A percentile compares a stretch with the other conserved stretches of the same genome.
Conservation (phyloP, 2,888 invertebrate species). For the Ophion costatus region DNA sequence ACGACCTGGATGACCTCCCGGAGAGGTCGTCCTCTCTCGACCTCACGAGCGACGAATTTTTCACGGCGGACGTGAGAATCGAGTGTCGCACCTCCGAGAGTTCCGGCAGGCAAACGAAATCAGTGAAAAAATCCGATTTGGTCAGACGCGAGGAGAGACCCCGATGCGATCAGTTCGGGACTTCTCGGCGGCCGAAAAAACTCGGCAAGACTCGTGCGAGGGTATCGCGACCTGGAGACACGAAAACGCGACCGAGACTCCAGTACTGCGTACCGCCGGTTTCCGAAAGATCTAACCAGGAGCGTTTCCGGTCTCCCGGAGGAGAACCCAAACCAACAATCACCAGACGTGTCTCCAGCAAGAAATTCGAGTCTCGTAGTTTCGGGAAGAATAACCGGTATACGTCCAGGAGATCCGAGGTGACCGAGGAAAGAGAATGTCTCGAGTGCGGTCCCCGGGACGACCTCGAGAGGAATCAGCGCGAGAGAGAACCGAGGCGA, state of each 20-base stretch:
- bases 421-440: constrained; percentile 28
- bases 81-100: constrained; percentile 6
- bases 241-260: constrained; percentile 10
- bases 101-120: not conserved
- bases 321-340: not conserved
- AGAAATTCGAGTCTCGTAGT: constrained; percentile 30
- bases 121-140: not conserved
- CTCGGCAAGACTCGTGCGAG: not conserved
- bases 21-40: constrained; percentile 31
- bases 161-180: not conserved
- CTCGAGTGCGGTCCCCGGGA: constrained; percentile 8
- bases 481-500: not conserved
- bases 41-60: not conserved
- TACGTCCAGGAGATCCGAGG: constrained; percentile 18
- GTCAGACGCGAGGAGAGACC: not conserved
- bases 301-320: not conserved
- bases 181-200: not conserved
- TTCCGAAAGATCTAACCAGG: not conserved
- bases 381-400: constrained; percentile 27
- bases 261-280: not conserved
- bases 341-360: constrained; percentile 3
- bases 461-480: not conserved
- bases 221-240: not conserved
- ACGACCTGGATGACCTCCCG: not conserved
- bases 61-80: not conserved